A percentile compares a stretch with the other conserved stretches of the same genome.
Evolutionary conservation across 1,140 invertebrate species (phyloP).

Genomic region (Procambarus virginalis): DNA sequence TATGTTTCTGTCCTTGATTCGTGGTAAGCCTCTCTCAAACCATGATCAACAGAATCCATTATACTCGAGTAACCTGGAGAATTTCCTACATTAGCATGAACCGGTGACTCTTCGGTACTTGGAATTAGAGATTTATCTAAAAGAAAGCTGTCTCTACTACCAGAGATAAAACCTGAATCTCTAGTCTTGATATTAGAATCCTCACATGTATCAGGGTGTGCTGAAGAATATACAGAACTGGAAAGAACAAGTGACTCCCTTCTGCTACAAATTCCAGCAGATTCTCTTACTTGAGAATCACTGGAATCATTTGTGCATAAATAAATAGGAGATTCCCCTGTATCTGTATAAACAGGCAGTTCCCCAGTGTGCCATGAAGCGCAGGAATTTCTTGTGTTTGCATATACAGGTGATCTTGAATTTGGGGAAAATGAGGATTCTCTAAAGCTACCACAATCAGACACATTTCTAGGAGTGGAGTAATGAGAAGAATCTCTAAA

Average conservation of each 20-base stretch:
- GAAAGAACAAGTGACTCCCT: background rate
- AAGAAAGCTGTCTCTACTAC: background rate
- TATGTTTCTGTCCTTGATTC: background rate
- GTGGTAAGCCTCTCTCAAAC: background rate
- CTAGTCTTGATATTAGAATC: background rate
- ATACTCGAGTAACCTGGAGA: background rate
- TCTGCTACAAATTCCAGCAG: background rate
- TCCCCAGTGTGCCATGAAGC: slow-evolving; percentile 6
- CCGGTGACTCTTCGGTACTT: background rate
- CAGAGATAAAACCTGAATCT: background rate
- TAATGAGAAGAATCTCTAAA: slow-evolving; percentile 31
- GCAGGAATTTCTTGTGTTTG: background rate
- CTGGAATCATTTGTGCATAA: background rate
- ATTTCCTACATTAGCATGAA: background rate
- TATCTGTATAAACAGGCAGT: background rate
- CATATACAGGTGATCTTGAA: slow-evolving; percentile 8
- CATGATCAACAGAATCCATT: background rate
- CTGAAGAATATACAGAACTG: slow-evolving; percentile 24
- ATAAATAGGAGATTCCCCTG: background rate
- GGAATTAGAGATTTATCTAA: background rate
- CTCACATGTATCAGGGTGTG: background rate
- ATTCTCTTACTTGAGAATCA: slow-evolving; percentile 17
- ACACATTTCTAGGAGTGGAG: background rate
- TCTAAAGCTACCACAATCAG: background rate
- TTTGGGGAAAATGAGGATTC: background rate